phyloP scores from a whole-genome alignment of 2,888 invertebrate genomes.

The Trilocha varians region DNA sequence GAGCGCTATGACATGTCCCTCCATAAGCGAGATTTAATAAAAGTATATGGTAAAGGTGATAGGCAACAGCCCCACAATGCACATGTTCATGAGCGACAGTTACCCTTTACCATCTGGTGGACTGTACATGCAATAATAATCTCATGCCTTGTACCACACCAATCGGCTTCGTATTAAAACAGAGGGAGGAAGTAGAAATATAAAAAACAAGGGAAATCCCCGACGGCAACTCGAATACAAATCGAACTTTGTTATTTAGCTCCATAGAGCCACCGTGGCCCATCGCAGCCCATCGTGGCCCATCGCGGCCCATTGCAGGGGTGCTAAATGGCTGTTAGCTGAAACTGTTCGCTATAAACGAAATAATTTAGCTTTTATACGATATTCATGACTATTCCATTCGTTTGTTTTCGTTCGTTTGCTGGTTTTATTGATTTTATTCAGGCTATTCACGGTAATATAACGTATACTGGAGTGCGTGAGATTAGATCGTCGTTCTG shows the following conservation, averaged over 20 bases:
- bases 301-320: background rate
- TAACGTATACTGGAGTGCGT: no score
- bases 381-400: conserved; percentile 21
- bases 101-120: background rate
- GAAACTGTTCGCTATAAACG: conserved; percentile 24
- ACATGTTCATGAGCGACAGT: no score
- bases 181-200: conserved; percentile 21
- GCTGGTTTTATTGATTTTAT: no score
- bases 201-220: conserved; percentile 36
- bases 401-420: conserved; percentile 15
- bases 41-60: no score
- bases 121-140: background rate
- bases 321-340: conserved; percentile 16
- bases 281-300: no score
- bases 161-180: conserved; percentile 15
- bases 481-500: no score
- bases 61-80: no score
- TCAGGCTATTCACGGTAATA: no score
- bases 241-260: conserved; percentile 22
- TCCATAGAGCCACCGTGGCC: background rate
- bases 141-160: conserved; percentile 3
- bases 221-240: conserved; percentile 41
- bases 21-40: no score
- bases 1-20: no score
- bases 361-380: conserved; percentile 25